These are phyloP conservation scores for Plutomurus gul DNA, from an alignment of 1,140 invertebrate species.

Conservation along the genomic window DNA sequence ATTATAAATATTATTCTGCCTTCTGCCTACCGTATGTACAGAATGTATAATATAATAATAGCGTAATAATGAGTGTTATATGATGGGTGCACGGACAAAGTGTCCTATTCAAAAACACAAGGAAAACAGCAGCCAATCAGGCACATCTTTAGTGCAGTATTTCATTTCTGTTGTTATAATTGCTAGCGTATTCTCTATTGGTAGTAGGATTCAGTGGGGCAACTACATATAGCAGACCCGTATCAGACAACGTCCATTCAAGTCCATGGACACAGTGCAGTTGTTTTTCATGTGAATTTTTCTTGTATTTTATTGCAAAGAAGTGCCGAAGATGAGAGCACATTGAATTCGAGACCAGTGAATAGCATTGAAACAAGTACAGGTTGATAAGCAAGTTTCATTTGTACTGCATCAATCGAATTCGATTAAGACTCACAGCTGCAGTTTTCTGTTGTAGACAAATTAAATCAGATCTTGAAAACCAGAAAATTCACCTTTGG, in stretches of 20 bases:
- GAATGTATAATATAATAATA: too few species aligned
- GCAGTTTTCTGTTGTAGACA: not conserved
- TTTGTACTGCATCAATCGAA: slow-evolving; percentile 23
- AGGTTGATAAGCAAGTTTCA: slow-evolving; percentile 13
- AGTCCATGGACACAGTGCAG: not conserved
- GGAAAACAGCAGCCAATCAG: too few species aligned
- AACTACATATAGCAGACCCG: too few species aligned
- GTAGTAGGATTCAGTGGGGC: too few species aligned
- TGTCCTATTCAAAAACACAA: too few species aligned
- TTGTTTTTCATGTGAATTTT: not conserved
- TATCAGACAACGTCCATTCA: not conserved
- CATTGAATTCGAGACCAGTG: not conserved
- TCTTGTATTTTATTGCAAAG: not conserved
- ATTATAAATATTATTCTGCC: slow-evolving; percentile 8
- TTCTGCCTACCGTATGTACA: slow-evolving; percentile 1
- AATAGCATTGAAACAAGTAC: not conserved
- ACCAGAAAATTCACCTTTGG: slow-evolving; percentile 32
- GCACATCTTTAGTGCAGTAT: too few species aligned
- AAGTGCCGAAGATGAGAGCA: not conserved
- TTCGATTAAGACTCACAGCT: slow-evolving; percentile 17
- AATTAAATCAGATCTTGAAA: slow-evolving; percentile 28
- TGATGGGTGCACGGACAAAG: not conserved
- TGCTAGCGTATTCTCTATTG: too few species aligned
- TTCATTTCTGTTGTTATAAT: too few species aligned
- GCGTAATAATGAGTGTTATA: not conserved